Conservation (phyloP, 2,888 invertebrate genomes). For the Blera fallax region DNA sequence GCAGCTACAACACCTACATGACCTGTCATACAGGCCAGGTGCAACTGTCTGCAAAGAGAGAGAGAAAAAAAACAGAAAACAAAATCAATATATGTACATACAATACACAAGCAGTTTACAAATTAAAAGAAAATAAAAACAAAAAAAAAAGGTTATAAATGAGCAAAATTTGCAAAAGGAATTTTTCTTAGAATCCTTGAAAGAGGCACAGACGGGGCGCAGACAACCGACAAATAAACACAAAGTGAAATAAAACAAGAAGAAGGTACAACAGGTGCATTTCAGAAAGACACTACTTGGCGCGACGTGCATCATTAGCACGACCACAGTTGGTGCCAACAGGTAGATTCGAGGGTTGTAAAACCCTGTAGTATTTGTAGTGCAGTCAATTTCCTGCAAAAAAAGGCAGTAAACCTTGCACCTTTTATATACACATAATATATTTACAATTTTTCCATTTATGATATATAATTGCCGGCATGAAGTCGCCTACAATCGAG, state of each 20-base stretch:
- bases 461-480: neutral
- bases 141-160: conserved; percentile 4
- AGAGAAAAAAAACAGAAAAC: conserved; percentile 21
- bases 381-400: neutral
- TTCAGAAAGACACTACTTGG: neutral
- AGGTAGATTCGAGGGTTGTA: conserved; percentile 25
- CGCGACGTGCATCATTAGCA: conserved; percentile 11
- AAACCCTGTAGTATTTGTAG: neutral
- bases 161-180: neutral
- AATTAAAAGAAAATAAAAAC: conserved; percentile 5
- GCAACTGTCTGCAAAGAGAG: conserved; percentile 87
- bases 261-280: conserved; percentile 55
- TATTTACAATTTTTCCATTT: neutral
- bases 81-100: too few species aligned
- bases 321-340: neutral
- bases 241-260: neutral
- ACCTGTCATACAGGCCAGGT: conserved; percentile 91
- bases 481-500: neutral
- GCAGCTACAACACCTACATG: conserved; percentile 88
- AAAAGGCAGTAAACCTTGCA: neutral
- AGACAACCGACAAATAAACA: conserved; percentile 11
- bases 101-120: neutral
- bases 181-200: conserved; percentile 29
- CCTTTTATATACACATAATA: neutral
- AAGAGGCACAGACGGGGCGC: conserved; percentile 27